These are phyloP conservation scores for Achlya flavicornis DNA, from an alignment of 2,888 invertebrate genomes.

Conservation along the genomic window DNA sequence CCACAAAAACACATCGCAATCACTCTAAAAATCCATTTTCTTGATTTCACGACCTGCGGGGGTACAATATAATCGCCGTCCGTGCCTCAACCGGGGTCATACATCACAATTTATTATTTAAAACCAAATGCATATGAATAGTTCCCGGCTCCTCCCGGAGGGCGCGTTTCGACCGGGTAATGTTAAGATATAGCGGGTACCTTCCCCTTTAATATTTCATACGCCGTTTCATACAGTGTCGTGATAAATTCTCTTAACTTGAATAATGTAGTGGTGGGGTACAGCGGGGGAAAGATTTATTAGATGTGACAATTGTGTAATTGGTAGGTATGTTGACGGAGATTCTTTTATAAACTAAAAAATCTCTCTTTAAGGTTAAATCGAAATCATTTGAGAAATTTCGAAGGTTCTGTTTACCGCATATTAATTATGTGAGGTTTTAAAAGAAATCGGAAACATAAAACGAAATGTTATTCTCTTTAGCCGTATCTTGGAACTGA, in stretches of 20 bases:
- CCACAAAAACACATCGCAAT: not conserved
- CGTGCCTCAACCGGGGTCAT: constrained; percentile 24
- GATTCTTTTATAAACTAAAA: no score
- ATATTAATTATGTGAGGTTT: no score
- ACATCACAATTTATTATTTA: constrained; percentile 46
- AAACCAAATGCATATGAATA: constrained; percentile 43
- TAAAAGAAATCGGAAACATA: no score
- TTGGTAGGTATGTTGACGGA: constrained; percentile 15
- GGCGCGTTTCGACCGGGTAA: constrained; percentile 30
- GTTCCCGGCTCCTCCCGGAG: constrained; percentile 24
- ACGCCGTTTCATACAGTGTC: constrained; percentile 36
- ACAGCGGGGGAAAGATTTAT: constrained; percentile 20
- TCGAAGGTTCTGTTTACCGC: no score
- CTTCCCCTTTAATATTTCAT: constrained; percentile 53
- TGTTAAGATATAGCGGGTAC: constrained; percentile 26
- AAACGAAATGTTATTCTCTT: no score
- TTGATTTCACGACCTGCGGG: constrained; percentile 4
- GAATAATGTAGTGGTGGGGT: constrained; percentile 31
- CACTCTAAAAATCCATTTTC: not conserved
- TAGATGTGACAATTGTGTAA: not conserved
- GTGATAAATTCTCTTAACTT: constrained; percentile 38
- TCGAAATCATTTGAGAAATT: no score
- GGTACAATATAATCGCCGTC: constrained; percentile 8
- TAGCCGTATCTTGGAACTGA: no score
- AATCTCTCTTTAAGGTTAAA: no score